Conservation (phyloP, 2,888 invertebrate species). For the Zonitis immaculata region DNA sequence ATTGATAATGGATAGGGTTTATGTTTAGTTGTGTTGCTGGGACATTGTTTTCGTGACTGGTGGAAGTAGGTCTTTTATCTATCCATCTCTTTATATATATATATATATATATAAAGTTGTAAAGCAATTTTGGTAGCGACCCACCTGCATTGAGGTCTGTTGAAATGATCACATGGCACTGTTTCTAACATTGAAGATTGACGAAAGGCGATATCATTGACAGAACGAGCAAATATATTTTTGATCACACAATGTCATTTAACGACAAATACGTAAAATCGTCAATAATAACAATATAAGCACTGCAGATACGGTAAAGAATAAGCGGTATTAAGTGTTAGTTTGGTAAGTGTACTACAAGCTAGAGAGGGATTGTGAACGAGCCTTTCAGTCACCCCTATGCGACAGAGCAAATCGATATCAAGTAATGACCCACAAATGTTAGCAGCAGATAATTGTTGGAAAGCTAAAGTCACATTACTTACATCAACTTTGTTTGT, state of each 20-base stretch:
- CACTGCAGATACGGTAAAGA: constrained; percentile 37
- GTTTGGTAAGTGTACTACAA: constrained; percentile 35
- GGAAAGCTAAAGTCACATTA: constrained; percentile 31
- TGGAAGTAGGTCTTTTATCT: not conserved
- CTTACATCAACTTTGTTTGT: constrained; percentile 49
- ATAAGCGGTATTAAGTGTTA: constrained; percentile 35
- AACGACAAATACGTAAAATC: constrained; percentile 23
- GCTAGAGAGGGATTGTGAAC: constrained; percentile 37
- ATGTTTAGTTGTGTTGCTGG: not conserved
- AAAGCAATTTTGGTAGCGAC: constrained; percentile 29
- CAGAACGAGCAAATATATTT: constrained; percentile 29
- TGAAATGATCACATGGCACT: constrained; percentile 41
- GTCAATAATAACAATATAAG: constrained; percentile 31
- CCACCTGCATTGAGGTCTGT: constrained; percentile 44
- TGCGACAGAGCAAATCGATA: constrained; percentile 49
- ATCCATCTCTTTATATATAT: not conserved
- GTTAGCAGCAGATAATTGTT: constrained; percentile 29
- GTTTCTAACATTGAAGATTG: constrained; percentile 41
- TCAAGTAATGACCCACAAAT: constrained; percentile 46
- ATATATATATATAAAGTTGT: not conserved
- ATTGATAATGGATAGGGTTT: not conserved
- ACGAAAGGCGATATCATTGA: constrained; percentile 34
- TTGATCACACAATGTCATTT: constrained; percentile 22
- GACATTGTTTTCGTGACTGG: not conserved
- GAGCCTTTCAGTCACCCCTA: constrained; percentile 45